Base-by-base conservation (phyloP, 2,888 invertebrate species). In the Syrphus vitripennis region DNA sequence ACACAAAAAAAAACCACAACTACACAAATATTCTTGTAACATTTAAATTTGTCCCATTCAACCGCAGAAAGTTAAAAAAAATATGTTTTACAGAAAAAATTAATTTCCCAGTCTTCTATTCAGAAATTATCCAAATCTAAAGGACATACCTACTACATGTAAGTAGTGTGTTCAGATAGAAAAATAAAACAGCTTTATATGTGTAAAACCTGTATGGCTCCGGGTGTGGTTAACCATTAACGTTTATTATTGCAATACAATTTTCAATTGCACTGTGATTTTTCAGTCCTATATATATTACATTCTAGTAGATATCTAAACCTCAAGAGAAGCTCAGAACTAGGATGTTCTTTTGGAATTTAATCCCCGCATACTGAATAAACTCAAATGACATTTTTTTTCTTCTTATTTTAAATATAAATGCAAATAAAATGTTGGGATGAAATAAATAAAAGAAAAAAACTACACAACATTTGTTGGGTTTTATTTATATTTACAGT, bases 231-330 rank as follows among this genome's bases (percentile, higher is more conserved):
- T 74, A 45, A 70, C 72, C 82, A 59, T 77, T 78, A 77, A 82
- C 78, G 70, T 77, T 82, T 82, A 82, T 78, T 86, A 78, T 82
- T 78, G 78, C 77, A 65, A 50, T 65, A 48, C 82, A 82, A 82
- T 86, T 82, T 67, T 78, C 82, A 86, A 86, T 82, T 86, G 82
- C 82, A 70, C 45, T 86, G 77, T 81, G 77, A 77, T 82, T 74
- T 63, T 57, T 29, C 63, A 29, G 1, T 19, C 6, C 19, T 24
- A 34, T 12, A 34, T 10, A 9, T 34, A 34, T 34, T 34, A 34
- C 9, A 1, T 34, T 0, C 21, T 14, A 31, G 3, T 12, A n/a
- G n/a, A n/a, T n/a, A n/a, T n/a, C n/a, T n/a, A 31, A 21, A 14
- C 21, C 19, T 7, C 21, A 12, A 14, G 21, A 37, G 34, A 5